Evolutionary conservation across 1,140 invertebrate species (phyloP), one percentile per base, ranked within the genome.

Genomic region (Tribolium madens): DNA sequence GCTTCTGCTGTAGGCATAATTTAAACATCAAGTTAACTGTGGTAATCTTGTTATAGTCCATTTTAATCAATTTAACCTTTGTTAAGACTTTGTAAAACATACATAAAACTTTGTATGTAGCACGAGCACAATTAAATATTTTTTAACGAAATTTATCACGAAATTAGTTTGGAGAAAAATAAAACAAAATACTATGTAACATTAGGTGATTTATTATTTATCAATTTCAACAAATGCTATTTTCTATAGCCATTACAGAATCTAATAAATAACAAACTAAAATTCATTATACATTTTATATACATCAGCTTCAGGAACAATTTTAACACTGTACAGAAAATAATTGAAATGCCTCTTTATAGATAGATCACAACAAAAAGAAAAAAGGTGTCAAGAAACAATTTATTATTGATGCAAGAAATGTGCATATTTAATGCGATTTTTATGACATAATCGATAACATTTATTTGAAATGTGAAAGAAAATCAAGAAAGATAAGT

Each of bases 211-310:
- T 82, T 81, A 80, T 79, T 83, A 75, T 75, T 78, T 80, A 68
- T 79, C 73, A 76, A 74, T 76, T 80, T 83, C 82, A 83, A 83
- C 82, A 83, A 83, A 76, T 80, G 80, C 80, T 81, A 81, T 83
- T 76, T 71, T 69, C 76, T 77, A 78, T 83, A 83, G 81, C 79
- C 53, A 76, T 78, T 81, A 82, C 80, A 82, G 74, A 78, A 81
- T 82, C 72, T 79, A 81, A 78, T 80, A 79, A 80, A 78, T 81
- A 83, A 83, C 81, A 83, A 82, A 83, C 81, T 82, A 83, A 83
- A 82, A 78, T 81, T 76, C 72, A 77, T 81, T 76, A 77, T 78
- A 80, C 77, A 82, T 79, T 72, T 79, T 78, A 83, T 76, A 81
- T 78, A 79, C 73, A 80, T 79, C 74, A 71, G 79, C 68, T 60